Conservation (phyloP, 2,113 vertebrate species). For the Elanoides forficatus region DNA sequence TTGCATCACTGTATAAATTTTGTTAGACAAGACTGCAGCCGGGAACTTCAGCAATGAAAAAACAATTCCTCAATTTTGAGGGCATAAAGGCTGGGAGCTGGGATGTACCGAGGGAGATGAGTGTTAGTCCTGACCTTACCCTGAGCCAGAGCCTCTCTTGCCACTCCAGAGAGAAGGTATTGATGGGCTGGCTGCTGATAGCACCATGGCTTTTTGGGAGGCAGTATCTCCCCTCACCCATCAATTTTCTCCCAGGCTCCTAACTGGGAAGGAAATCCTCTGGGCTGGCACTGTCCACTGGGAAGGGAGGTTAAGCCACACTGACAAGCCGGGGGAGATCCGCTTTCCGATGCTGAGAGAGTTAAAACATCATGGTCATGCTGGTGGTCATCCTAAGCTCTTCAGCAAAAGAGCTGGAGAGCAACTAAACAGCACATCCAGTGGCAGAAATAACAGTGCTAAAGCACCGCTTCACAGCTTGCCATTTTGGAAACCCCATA, state of each 20-base stretch:
- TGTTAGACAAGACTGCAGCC: neutral
- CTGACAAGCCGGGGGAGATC: accelerated
- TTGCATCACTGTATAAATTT: neutral
- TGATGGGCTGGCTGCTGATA: neutral
- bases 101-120: accelerated
- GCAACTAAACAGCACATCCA: neutral
- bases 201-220: neutral
- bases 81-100: neutral
- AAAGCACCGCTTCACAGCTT: accelerated
- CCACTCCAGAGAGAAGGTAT: neutral
- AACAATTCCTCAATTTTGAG: neutral
- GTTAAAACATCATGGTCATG: neutral
- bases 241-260: neutral
- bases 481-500: neutral
- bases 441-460: neutral
- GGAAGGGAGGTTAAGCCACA: neutral
- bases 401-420: neutral
- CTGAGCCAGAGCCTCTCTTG: neutral
- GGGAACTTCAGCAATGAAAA: neutral
- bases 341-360: neutral
- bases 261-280: neutral
- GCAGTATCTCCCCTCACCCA: neutral
- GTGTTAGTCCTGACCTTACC: neutral
- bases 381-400: neutral
- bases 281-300: neutral